Percentiles rank a stretch among this genome's conserved stretches.
phyloP scores from a whole-genome alignment of 2,113 vertebrate genomes.

The Xiphias gladius region DNA sequence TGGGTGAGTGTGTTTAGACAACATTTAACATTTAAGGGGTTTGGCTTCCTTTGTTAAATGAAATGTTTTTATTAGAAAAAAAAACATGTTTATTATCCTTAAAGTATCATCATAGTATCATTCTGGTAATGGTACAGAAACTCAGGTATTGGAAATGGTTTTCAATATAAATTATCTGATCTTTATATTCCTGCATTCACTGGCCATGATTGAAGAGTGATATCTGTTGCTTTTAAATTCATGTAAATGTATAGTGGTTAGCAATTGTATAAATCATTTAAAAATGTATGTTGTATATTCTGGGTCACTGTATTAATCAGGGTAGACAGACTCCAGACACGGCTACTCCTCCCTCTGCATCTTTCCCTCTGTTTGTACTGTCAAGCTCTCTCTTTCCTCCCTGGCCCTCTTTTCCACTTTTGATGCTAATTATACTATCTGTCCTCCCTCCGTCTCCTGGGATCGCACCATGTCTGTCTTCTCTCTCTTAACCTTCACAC shows the following conservation, averaged over 20 bases:
- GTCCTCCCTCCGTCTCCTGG: constrained; percentile 74
- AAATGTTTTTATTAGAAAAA: background rate
- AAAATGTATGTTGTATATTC: constrained; percentile 37
- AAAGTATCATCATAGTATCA: background rate
- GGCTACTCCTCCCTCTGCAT: constrained; percentile 57
- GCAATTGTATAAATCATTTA: background rate
- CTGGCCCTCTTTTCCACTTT: constrained; percentile 53
- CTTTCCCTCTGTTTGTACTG: constrained; percentile 57
- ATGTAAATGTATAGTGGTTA: background rate
- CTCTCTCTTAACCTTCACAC: constrained; percentile 75
- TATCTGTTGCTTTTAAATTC: background rate
- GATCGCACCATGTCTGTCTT: constrained; percentile 55
- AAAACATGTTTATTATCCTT: background rate
- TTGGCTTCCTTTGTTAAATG: background rate
- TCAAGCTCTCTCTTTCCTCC: constrained; percentile 32
- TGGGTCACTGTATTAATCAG: constrained; percentile 73
- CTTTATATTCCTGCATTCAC: background rate
- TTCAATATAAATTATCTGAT: background rate
- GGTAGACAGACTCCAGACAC: constrained; percentile 72
- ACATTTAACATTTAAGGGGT: background rate
- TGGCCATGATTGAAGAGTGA: background rate
- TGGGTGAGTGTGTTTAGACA: too few species aligned
- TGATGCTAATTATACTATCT: constrained; percentile 79
- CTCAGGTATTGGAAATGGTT: background rate
- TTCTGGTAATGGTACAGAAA: background rate